A percentile compares a stretch with the other conserved stretches of the same genome.
These are phyloP conservation scores for Entomobrya multifasciata DNA, from an alignment of 2,888 invertebrate genomes.

Conservation along the genomic window DNA sequence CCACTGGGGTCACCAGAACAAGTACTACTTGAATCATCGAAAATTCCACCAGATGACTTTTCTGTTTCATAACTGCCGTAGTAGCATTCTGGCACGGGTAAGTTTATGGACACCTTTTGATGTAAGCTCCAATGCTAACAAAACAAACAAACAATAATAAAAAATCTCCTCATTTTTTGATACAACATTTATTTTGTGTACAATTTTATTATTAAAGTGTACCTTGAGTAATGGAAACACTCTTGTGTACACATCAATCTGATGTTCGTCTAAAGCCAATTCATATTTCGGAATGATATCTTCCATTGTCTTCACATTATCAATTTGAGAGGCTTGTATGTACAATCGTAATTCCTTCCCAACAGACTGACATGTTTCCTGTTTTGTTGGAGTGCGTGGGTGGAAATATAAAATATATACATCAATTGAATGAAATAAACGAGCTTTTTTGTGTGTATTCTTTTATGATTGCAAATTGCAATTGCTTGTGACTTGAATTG, in stretches of 20 bases:
- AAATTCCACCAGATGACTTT: neutral
- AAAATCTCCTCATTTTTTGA: neutral
- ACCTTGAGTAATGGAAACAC: slow-evolving; percentile 61
- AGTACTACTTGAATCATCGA: no score
- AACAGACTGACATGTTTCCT: slow-evolving; percentile 50
- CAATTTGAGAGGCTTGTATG: slow-evolving; percentile 46
- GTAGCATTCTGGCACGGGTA: slow-evolving; percentile 59
- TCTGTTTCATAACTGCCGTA: slow-evolving; percentile 60
- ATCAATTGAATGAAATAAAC: neutral
- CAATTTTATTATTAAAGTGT: no score
- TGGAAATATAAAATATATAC: neutral
- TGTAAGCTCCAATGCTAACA: slow-evolving; percentile 40
- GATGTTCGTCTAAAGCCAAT: slow-evolving; percentile 51
- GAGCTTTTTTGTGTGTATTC: neutral
- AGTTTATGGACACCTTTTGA: neutral
- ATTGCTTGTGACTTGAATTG: neutral
- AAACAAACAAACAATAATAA: neutral
- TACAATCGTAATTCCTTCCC: slow-evolving; percentile 45
- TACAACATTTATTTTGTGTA: neutral
- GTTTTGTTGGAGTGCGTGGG: neutral
- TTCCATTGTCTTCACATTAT: slow-evolving; percentile 7
- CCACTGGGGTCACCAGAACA: no score
- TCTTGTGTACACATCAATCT: slow-evolving; percentile 56
- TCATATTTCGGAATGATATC: slow-evolving; percentile 29
- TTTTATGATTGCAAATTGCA: neutral